phyloP scores from a whole-genome alignment of 1,140 invertebrate species.

The Drosophila rhopaloa region DNA sequence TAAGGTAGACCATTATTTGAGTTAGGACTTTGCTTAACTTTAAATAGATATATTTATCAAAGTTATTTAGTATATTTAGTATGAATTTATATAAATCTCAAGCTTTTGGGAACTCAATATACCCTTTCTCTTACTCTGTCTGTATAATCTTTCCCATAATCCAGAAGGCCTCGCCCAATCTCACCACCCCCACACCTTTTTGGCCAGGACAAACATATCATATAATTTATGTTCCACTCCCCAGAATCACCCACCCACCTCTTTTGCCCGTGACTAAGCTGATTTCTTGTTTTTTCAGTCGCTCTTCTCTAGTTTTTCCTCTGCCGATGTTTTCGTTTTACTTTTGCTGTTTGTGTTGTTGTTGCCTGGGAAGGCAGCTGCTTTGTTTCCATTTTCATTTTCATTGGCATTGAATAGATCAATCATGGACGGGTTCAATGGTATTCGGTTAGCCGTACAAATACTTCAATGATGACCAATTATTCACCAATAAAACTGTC shows the following conservation, averaged over 20 bases:
- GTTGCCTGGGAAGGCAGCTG: constrained; percentile 55
- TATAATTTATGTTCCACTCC: constrained; percentile 62
- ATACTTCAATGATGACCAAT: constrained; percentile 79
- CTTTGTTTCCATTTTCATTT: constrained; percentile 75
- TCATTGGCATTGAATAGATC: constrained; percentile 75
- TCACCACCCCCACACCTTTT: constrained; percentile 22
- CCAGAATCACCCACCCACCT: constrained; percentile 14
- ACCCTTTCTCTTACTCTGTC: constrained; percentile 9
- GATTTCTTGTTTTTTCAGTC: constrained; percentile 39
- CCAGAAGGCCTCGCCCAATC: constrained; percentile 53
- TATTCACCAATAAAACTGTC: constrained; percentile 81
- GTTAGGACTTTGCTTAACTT: no score
- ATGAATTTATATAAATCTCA: neutral
- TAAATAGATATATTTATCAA: no score
- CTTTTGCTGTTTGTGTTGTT: constrained; percentile 3
- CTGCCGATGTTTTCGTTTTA: constrained; percentile 5
- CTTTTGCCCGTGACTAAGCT: constrained; percentile 56
- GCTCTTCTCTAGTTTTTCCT: constrained; percentile 23
- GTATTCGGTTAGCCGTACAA: constrained; percentile 60
- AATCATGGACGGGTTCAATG: constrained; percentile 64
- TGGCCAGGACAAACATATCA: constrained; percentile 48
- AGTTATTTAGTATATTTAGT: neutral
- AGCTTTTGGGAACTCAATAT: neutral
- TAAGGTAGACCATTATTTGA: no score
- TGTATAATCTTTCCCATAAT: constrained; percentile 68